Evolutionary conservation across 1,140 invertebrate species (phyloP).

Genomic region (Theocolax elegans): DNA sequence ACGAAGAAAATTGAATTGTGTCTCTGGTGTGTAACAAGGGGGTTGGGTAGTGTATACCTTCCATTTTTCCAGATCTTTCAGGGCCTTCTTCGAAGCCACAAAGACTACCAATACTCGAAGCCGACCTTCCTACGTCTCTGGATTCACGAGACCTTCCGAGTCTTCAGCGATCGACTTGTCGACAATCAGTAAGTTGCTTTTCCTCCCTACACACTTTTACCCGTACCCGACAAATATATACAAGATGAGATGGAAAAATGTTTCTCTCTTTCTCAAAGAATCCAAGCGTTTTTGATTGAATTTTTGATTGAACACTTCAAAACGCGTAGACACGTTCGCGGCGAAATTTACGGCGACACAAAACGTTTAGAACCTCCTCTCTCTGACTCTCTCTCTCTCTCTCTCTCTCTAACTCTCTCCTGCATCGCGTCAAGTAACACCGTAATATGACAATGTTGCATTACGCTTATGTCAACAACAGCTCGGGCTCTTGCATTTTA

Average conservation of each 20-base stretch:
- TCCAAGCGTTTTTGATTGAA: neutral
- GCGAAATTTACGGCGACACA: too few species aligned
- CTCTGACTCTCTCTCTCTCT: too few species aligned
- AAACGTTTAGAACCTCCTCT: too few species aligned
- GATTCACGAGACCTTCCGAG: constrained; percentile 86
- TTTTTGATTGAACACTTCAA: neutral
- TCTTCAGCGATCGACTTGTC: constrained; percentile 84
- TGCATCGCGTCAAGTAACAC: too few species aligned
- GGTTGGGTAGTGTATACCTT: too few species aligned
- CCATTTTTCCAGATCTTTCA: constrained; percentile 72
- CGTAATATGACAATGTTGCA: too few species aligned
- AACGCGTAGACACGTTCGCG: too few species aligned
- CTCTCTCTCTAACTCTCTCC: too few species aligned
- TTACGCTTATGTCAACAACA: too few species aligned
- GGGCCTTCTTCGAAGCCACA: constrained; percentile 80
- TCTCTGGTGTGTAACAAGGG: constrained; percentile 8
- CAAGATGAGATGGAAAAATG: neutral
- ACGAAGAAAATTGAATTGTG: constrained; percentile 17
- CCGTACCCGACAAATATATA: neutral
- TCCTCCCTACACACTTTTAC: neutral
- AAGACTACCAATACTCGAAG: constrained; percentile 79
- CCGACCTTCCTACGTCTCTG: constrained; percentile 78
- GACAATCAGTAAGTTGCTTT: constrained; percentile 73
- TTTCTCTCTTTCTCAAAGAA: neutral
- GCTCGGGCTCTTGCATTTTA: too few species aligned